Evolutionary conservation across 1,140 invertebrate genomes (phyloP), one percentile per base, ranked within the genome.

Genomic region (Drosophila lacteicornis): DNA sequence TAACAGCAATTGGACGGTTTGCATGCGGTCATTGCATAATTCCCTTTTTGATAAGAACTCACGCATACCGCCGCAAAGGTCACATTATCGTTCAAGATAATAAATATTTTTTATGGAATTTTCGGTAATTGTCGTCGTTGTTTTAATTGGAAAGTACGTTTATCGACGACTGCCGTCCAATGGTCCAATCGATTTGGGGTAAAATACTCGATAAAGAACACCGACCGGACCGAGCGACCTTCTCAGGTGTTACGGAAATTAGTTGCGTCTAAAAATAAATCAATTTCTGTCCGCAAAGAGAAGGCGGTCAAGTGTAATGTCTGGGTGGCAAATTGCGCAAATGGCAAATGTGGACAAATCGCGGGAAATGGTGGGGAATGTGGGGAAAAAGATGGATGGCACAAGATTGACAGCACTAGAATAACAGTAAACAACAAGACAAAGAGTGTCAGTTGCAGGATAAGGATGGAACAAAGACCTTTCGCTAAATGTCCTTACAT

Each of bases 181-280:
- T 53, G 55, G 57, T 76, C 47, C 61, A 63, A 78, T 78, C 57
- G 47, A 74, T 65, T 59, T 70, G 30, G 43, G 45, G 42, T 1
- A 19, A 56, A 55, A 42, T 45, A n/a, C 12, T 3, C 68, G 61
- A 71, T 76, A 62, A 62, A 51, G 25, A 38, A 57, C 51, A 68
- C 27, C 25, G 15, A 30, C 51, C 25, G 15, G 15, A 50, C 27
- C 49, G 13, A 68, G 17, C 42, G 27, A 62, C 50, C 58, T 71
- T 45, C 80, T 82, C 53, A 86, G 82, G 80, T 83, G 83, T 75
- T 70, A 71, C 77, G 84, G 61, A 77, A 87, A 87, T 83, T 88
- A 66, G 79, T 76, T 70, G 33, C 57, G 58, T 80, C 80, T 83
- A 83, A 70, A 82, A 63, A 80, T 80, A 88, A 82, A 88, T 88